Base-by-base conservation (phyloP, 2,797 vertebrate genomes). In the Aulostomus chinensis region DNA sequence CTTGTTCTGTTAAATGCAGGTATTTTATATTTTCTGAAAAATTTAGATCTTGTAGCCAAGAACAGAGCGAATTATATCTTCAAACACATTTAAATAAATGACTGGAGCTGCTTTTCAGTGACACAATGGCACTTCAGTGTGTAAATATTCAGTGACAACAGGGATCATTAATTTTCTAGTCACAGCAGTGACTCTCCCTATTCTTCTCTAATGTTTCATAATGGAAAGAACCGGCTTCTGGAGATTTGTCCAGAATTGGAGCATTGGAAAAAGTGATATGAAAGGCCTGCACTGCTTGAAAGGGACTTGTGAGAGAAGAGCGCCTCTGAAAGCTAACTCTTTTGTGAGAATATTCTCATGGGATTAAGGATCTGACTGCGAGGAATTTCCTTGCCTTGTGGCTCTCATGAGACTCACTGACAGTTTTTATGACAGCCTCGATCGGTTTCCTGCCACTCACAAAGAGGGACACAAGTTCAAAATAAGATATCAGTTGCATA, bases 351-450 rank as follows among this genome's bases (percentile, higher is more conserved):
- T 67, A 41, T 63, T 80, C 77, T 64, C 72, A 37, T 47, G 68
- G 78, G 79, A 88, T 78, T 69, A 68, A 55, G 65, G 57, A 71
- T 70, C 40, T 51, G 63, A 53, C 59, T 53, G 53, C 68, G n/a
- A 26, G 63, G 53, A 74, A 61, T 76, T 53, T 67, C 54, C 54
- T n/a, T 58, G 53, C 59, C 68, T 68, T 15, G 69, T 64, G 60
- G 62, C 55, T 81, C 68, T 64, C 54, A 8, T 46, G 69, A 73
- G 74, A 63, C 34, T 14, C 39, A 58, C 50, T 31, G 13, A 34
- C 41, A 55, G 75, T 84, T 72, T 85, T 83, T 73, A 83, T 83
- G 83, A 77, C 70, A 74, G 71, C 58, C 69, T 75, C 72, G 81
- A 73, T 81, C 72, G 73, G 54, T 31, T 71, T 37, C 15, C 50